A percentile compares a stretch with the other conserved stretches of the same genome.
phyloP scores from a whole-genome alignment of 2,797 vertebrate genomes.

The Epinephelus malabaricus region DNA sequence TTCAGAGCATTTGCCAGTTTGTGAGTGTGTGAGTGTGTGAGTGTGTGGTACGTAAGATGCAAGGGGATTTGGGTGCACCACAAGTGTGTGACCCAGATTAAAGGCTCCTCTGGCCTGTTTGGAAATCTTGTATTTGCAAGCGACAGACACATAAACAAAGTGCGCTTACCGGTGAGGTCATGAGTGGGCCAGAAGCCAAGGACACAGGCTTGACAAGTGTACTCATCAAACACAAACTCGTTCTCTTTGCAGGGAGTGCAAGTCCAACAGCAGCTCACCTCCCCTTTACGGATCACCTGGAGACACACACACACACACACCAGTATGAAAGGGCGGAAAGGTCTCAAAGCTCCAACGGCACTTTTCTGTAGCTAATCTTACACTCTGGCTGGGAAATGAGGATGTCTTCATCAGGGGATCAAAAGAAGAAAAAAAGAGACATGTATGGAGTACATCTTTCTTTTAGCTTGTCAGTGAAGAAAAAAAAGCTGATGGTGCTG shows the following conservation, averaged over 20 bases:
- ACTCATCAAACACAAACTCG: constrained; percentile 96
- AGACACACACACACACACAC: constrained; percentile 20
- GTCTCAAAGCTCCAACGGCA: constrained; percentile 66
- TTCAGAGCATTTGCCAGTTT: constrained; percentile 21
- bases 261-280: constrained; percentile 99
- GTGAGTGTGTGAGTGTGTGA: not conserved
- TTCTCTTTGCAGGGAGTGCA: constrained; percentile 99
- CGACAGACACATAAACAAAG: constrained; percentile 22
- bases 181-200: constrained; percentile 96
- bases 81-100: constrained; percentile 56
- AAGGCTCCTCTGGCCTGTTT: constrained; percentile 6
- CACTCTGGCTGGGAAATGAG: constrained; percentile 56
- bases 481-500: not conserved
- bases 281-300: constrained; percentile 98
- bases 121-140: constrained; percentile 9
- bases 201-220: constrained; percentile 95
- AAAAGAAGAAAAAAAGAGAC: constrained; percentile 19
- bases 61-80: constrained; percentile 32
- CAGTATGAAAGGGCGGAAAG: constrained; percentile 38
- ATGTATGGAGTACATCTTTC: not conserved
- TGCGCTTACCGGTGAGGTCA: constrained; percentile 93
- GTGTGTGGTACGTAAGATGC: not conserved
- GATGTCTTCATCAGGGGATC: constrained; percentile 45
- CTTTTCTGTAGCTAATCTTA: constrained; percentile 70
- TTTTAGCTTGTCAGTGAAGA: not conserved